Base-by-base conservation (phyloP, 2,113 vertebrate species). In the Sphyrna mokarran region DNA sequence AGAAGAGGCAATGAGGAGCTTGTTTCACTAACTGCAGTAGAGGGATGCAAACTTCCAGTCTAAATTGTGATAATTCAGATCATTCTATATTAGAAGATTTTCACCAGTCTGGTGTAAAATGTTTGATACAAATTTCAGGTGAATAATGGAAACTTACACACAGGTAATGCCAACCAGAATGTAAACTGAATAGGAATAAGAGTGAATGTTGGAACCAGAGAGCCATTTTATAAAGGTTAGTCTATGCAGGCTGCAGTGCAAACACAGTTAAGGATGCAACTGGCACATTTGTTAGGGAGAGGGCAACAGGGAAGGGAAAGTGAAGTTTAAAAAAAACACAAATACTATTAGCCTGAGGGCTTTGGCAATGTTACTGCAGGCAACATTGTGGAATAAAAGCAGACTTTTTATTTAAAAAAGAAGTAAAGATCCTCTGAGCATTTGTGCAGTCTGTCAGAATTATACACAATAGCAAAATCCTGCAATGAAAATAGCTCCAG, bases 401-500 rank as follows among this genome's bases (percentile, higher is more conserved):
- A 93, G 63, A 54, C 89, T 66, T 93, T 43, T 43, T 40, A 11
- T 54, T 91, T 66, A 10, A 72, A 94, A 70, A 94, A 70, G 70
- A 94, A 76, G 97, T 95, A 54, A 95, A 97, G 97, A 97, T 97
- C 97, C 97, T 97, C 96, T 97, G 98, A 98, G 98, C 98, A 96
- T 97, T 98, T 98, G 97, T 98, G 98, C 97, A 97, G 98, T 97
- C 97, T 98, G 98, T 98, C 98, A 98, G 97, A 98, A 97, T 96
- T 97, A 96, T 97, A 97, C 97, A 99, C 98, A 99, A 99, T 98
- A 98, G 98, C 97, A 97, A 96, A 97, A 96, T 96, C 97, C 98
- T 98, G 97, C 97, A 98, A 98, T 97, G 97, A 99, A 97, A 98
- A 98, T 97, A 97, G 98, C 98, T 98, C 97, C 98, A 98, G 96